Evolutionary conservation across 1,140 invertebrate genomes (phyloP), one percentile per base, ranked within the genome.

Genomic region (Macrocentrus cingulum): DNA sequence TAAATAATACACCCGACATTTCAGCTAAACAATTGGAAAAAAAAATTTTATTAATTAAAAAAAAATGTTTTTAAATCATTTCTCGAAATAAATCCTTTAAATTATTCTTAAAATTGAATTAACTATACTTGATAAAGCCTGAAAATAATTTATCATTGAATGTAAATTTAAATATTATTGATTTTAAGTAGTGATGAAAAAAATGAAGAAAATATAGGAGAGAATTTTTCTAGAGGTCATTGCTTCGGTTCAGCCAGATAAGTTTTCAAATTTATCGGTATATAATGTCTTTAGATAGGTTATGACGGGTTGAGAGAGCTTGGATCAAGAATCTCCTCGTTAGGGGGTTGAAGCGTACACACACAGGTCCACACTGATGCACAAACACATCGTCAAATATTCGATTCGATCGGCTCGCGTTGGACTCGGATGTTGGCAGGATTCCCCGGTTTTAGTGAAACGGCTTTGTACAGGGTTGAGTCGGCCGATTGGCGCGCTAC

Each of bases 371-470:
- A 13, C 18, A 29, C n/a, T 22, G 13, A 11, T 32, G 18, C 20
- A 1, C 9, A 45, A 16, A 19, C 42, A 25, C 11, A 49, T 15
- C 4, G 4, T 29, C 25, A 9, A 9, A 29, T 29, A 39, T 39
- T 51, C 32, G 49, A 51, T 51, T 36, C 49, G 32, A 51, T 51
- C 16, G 49, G 37, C 49, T 51, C 49, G n/a, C n/a, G 49, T 51
- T 51, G 25, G 49, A 51, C 25, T 51, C 34, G 49, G 19, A 29
- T 36, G 29, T 51, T 36, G 49, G 49, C 29, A 19, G 37, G 37
- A 51, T 37, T 51, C 34, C 4, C 25, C 49, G 18, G 32, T 32
- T 51, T 51, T 25, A 29, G 18, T 36, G 18, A 36, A 51, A 36
- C 32, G 49, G 13, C 18, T 46, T 15, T 39, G 11, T 39, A 15